Evolutionary conservation across 2,888 invertebrate species (phyloP).

Genomic region (Zygothrica quintamaculata): DNA sequence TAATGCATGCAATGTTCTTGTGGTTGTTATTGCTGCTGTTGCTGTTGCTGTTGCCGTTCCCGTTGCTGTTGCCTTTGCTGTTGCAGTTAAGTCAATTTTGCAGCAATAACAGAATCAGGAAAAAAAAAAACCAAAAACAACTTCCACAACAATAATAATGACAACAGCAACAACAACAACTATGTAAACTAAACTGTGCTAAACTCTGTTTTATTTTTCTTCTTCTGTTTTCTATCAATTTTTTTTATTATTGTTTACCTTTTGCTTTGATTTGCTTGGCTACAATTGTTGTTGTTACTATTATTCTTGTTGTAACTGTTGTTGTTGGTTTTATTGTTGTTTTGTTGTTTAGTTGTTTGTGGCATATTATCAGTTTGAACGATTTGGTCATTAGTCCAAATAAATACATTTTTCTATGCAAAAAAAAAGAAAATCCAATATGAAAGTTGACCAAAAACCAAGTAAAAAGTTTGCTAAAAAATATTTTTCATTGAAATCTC

Average conservation of each 20-base stretch:
- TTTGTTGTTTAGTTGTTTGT: conserved; percentile 9
- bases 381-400: neutral
- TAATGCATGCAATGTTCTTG: conserved; percentile 67
- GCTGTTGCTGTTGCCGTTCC: neutral
- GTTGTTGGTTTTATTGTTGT: neutral
- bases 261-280: conserved; percentile 39
- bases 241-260: conserved; percentile 13
- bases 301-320: neutral
- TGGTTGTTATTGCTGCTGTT: conserved; percentile 30
- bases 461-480: too few relatives aligned
- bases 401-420: neutral
- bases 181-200: conserved; percentile 73
- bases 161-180: conserved; percentile 46
- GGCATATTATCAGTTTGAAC: neutral
- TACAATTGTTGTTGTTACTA: conserved; percentile 22
- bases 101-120: conserved; percentile 52
- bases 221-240: too few relatives aligned
- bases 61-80: conserved; percentile 58
- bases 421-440: too few relatives aligned
- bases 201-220: conserved; percentile 52
- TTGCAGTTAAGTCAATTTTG: conserved; percentile 72
- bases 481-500: too few relatives aligned
- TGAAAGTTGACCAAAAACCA: too few relatives aligned
- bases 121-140: too few relatives aligned
- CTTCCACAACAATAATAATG: conserved; percentile 28